A percentile compares a stretch with the other conserved stretches of the same genome.
phyloP scores from a whole-genome alignment of 1,140 invertebrate genomes.

The Zaprionus africanus region DNA sequence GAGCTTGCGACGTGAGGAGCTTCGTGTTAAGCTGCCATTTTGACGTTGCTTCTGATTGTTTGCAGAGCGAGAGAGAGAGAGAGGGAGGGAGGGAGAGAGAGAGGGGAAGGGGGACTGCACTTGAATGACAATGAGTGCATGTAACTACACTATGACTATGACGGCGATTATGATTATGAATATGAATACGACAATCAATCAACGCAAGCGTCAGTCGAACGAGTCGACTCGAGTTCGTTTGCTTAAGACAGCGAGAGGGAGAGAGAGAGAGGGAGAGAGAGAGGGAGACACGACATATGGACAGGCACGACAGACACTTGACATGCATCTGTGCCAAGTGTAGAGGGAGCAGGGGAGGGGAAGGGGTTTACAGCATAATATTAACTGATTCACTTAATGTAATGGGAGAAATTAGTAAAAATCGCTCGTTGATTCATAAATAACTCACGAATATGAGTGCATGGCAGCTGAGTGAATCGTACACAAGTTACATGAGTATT shows the following conservation, averaged over 20 bases:
- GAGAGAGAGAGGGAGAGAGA: neutral
- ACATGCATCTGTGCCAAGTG: conserved; percentile 60
- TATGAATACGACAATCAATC: conserved; percentile 72
- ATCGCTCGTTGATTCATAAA: neutral
- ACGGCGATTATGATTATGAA: conserved; percentile 47
- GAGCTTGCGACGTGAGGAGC: conserved; percentile 52
- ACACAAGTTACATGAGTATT: neutral
- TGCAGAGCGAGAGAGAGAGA: conserved; percentile 33
- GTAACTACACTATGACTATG: conserved; percentile 18
- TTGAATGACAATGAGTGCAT: conserved; percentile 60
- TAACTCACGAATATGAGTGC: conserved; percentile 1
- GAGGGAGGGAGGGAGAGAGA: neutral
- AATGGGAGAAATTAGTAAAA: conserved; percentile 11
- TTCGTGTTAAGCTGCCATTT: conserved; percentile 83
- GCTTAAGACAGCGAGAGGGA: conserved; percentile 11
- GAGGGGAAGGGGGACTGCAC: conserved; percentile 20
- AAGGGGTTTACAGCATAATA: conserved; percentile 6
- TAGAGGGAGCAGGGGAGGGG: neutral
- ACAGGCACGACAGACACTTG: conserved; percentile 50
- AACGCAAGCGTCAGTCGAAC: conserved; percentile 56
- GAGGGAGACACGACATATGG: neutral
- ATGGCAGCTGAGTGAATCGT: neutral
- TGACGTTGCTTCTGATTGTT: conserved; percentile 70
- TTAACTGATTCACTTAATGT: conserved; percentile 34
- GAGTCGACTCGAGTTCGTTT: conserved; percentile 36